Percentiles rank a stretch among this genome's conserved stretches.
Conservation (phyloP, 2,888 invertebrate species). For the Camponotus fellah region DNA sequence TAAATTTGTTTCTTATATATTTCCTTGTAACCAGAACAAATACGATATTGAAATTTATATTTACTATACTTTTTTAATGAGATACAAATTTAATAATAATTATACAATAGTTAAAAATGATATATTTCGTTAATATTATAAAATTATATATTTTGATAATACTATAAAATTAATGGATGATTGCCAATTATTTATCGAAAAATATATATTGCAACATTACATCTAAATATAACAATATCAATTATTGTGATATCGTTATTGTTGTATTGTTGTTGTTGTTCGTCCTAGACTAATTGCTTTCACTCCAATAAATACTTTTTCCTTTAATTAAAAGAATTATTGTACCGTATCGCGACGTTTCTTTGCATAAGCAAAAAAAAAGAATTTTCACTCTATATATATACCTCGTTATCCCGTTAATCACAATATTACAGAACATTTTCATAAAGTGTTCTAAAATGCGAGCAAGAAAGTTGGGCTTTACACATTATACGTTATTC, state of each 20-base stretch:
- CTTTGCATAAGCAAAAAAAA: neutral
- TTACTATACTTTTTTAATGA: neutral
- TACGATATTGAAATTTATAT: neutral
- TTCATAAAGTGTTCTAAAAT: conserved; percentile 64
- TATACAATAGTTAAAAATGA: conserved; percentile 16
- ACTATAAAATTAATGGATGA: too few relatives aligned
- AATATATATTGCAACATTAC: conserved; percentile 2
- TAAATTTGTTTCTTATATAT: neutral
- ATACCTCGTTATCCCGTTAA: conserved; percentile 43
- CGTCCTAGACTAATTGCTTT: neutral
- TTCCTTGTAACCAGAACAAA: neutral
- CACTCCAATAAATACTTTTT: neutral
- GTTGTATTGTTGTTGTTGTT: too few relatives aligned
- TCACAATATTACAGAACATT: conserved; percentile 48
- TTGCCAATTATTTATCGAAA: neutral
- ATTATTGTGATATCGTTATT: neutral
- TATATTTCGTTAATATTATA: neutral
- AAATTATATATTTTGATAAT: neutral
- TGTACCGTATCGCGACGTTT: neutral
- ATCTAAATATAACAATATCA: neutral
- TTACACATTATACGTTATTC: conserved; percentile 60
- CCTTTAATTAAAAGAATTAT: conserved; percentile 21
- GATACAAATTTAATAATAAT: neutral
- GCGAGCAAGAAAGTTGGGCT: conserved; percentile 50
- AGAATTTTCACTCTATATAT: conserved; percentile 8